These are phyloP conservation scores for Desmodus rotundus DNA, from an alignment of 2,113 vertebrate genomes.

Conservation along the genomic window DNA sequence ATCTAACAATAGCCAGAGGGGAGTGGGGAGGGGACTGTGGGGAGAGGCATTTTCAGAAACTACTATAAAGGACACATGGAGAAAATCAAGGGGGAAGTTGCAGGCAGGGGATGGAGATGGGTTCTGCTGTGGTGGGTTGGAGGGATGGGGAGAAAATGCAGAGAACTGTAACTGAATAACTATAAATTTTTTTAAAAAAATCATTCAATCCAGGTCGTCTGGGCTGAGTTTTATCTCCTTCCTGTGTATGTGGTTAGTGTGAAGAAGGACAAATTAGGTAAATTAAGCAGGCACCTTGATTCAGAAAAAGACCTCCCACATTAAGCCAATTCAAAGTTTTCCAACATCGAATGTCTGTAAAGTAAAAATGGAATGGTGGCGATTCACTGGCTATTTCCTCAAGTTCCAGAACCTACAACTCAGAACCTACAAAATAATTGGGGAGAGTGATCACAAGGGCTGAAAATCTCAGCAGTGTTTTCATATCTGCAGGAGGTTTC, in stretches of 20 bases:
- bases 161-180: too few relatives aligned
- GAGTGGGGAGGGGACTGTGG: too few relatives aligned
- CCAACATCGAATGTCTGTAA: not conserved
- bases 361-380: not conserved
- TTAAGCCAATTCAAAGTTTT: not conserved
- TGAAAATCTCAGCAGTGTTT: not conserved
- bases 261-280: not conserved
- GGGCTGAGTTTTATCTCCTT: not conserved
- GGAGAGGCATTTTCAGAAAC: too few relatives aligned
- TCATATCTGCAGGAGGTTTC: not conserved
- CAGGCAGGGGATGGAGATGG: too few relatives aligned
- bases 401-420: not conserved
- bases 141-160: too few relatives aligned
- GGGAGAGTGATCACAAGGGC: not conserved
- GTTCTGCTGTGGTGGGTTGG: too few relatives aligned
- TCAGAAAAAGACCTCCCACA: not conserved
- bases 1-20: too few relatives aligned
- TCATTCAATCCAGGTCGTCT: accelerated
- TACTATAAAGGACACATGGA: too few relatives aligned
- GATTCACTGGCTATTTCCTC: not conserved
- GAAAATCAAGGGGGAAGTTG: too few relatives aligned
- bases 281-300: not conserved
- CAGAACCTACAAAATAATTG: not conserved
- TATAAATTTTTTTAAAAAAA: too few relatives aligned
- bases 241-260: not conserved